Evolutionary conservation across 2,797 vertebrate species (phyloP).

Genomic region (Schizothorax lantsangensis): DNA sequence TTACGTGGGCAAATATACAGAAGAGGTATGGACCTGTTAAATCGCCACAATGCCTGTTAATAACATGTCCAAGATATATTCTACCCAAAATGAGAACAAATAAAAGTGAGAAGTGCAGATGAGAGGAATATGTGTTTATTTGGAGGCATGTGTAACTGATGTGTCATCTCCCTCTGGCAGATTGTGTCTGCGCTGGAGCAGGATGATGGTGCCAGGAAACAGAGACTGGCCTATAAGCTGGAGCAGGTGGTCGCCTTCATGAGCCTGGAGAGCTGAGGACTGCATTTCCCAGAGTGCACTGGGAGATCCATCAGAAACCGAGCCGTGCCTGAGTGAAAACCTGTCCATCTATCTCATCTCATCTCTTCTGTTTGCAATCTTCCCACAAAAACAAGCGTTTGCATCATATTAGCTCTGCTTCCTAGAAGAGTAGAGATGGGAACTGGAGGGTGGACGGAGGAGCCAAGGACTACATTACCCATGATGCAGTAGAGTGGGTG

Average conservation of each 20-base stretch:
- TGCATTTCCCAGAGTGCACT: slow-evolving; percentile 93
- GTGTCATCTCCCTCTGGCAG: slow-evolving; percentile 72
- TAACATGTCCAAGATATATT: background rate
- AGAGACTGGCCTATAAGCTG: slow-evolving; percentile 98
- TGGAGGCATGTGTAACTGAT: slow-evolving; percentile 23
- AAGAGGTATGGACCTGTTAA: slow-evolving; percentile 84
- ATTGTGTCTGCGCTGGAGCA: slow-evolving; percentile 93
- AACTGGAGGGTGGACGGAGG: slow-evolving; percentile 62
- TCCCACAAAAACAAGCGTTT: slow-evolving; percentile 88
- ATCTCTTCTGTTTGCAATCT: slow-evolving; percentile 74
- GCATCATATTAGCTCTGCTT: slow-evolving; percentile 84
- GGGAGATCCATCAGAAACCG: slow-evolving; percentile 93
- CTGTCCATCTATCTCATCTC: slow-evolving; percentile 78
- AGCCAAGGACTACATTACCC: slow-evolving; percentile 69
- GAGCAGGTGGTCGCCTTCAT: slow-evolving; percentile 99
- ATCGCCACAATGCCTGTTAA: background rate
- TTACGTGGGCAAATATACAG: slow-evolving; percentile 96
- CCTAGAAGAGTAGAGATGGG: slow-evolving; percentile 79
- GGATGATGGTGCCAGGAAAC: slow-evolving; percentile 94
- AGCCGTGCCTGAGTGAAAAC: slow-evolving; percentile 99
- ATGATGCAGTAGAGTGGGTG: slow-evolving; percentile 71
- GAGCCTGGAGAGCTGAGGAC: slow-evolving; percentile 99
- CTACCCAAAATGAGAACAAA: background rate
- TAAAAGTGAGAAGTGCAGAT: background rate
- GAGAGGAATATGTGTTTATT: background rate